Evolutionary conservation across 2,888 invertebrate species (phyloP).

Genomic region (Eupithecia tripunctaria): DNA sequence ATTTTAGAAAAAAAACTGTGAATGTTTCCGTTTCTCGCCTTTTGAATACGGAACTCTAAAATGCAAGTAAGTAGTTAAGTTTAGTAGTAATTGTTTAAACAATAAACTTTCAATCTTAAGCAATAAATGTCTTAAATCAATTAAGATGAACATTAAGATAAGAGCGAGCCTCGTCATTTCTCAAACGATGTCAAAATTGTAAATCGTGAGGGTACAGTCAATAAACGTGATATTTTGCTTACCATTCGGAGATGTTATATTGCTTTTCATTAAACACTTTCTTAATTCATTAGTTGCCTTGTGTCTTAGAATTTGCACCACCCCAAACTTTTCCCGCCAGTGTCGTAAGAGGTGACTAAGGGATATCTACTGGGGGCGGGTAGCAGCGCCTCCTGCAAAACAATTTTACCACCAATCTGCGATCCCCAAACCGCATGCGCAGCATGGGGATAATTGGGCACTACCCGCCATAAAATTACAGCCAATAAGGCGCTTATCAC

Average conservation of each 20-base stretch:
- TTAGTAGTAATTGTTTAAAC: slow-evolving; percentile 40
- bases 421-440: no score
- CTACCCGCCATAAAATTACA: no score
- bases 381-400: no score
- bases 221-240: slow-evolving; percentile 25
- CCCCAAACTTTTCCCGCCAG: no score
- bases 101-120: slow-evolving; percentile 53
- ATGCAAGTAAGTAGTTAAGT: slow-evolving; percentile 11
- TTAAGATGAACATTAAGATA: slow-evolving; percentile 66
- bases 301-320: no score
- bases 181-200: slow-evolving; percentile 44
- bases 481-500: no score
- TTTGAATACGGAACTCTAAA: slow-evolving; percentile 7
- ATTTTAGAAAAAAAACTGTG: neutral
- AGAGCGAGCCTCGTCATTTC: slow-evolving; percentile 43
- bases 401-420: no score
- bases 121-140: slow-evolving; percentile 55
- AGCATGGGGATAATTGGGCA: no score
- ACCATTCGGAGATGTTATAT: slow-evolving; percentile 13
- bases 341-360: no score
- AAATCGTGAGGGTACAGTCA: slow-evolving; percentile 31
- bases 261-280: slow-evolving; percentile 14
- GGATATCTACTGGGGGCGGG: no score
- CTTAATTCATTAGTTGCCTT: neutral
- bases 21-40: neutral